Base-by-base conservation (phyloP, 2,888 invertebrate genomes). In the Ametastegia equiseti region DNA sequence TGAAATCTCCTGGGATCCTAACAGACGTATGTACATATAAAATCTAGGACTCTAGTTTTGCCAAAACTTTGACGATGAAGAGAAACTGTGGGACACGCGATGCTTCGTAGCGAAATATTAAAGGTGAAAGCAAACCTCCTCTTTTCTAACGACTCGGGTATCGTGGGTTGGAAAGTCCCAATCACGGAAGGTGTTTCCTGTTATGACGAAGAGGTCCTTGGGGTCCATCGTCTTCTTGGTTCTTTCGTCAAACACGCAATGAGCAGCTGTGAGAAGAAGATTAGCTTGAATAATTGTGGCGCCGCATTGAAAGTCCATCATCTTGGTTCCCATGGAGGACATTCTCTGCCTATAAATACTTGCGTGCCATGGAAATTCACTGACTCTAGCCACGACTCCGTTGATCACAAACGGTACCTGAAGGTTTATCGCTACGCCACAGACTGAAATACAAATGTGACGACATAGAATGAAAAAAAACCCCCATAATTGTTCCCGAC, bases 361-460 rank as follows among this genome's bases (percentile, higher is more conserved):
- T 13, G 88, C 92, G 75, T 92, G 92, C 92, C 92, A 92, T 0
- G 92, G 92, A 81, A 91, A 91, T 47, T 92, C 90, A 0, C 86
- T 85, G 15, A 90, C 82, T 0, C 86, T 84, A 1, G 91, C 85
- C 7, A 4, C 2, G 4, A 78, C 71, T 23, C 92, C 92, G 67
- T 90, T 84, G 3, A 88, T 85, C 47, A 92, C 86, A 1, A 91
- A 84, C 2, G 91, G 88, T 78, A 27, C 85, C 11, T 81, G 65
- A 39, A 60, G 30, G 30, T 60, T 78, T n/a, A 84, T 84, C 2
- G 85, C 79, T 60, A 85, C 77, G 27, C 92, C 92, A 82, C 92
- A 92, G 73, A 84, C 92, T 92, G 86, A 75, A 89, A 89, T 19
- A n/a, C 33, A 36, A n/a, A 15, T 54, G 19, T 33, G 19, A 45